Percentiles rank a stretch among this genome's conserved stretches.
These are phyloP conservation scores for Drosophila falleni DNA, from an alignment of 2,888 invertebrate species.

Conservation along the genomic window DNA sequence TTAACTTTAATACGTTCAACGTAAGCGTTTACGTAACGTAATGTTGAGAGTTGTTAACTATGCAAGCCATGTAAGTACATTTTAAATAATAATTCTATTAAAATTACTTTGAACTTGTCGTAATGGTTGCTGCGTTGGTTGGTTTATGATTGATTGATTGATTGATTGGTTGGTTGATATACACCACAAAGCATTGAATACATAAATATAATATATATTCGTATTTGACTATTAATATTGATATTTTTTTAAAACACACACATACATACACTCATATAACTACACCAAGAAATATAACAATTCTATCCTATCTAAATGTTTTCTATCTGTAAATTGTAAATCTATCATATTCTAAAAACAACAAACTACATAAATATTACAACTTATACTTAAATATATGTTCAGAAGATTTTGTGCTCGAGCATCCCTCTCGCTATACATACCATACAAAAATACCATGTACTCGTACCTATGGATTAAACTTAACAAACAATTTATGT, in stretches of 20 bases:
- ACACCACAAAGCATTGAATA: conserved; percentile 56
- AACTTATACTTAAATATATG: conserved; percentile 33
- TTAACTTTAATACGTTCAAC: conserved; percentile 47
- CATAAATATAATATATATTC: conserved; percentile 28
- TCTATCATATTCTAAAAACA: conserved; percentile 19
- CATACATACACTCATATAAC: conserved; percentile 10
- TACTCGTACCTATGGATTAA: conserved; percentile 1
- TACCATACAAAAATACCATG: conserved; percentile 27
- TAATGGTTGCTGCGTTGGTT: conserved; percentile 85
- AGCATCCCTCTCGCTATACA: conserved; percentile 47
- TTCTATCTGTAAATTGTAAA: conserved; percentile 69
- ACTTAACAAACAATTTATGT: conserved; percentile 30
- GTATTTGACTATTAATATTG: conserved; percentile 51
- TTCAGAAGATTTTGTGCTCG: conserved; percentile 31
- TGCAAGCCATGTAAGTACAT: conserved; percentile 84
- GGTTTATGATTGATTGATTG: conserved; percentile 81
- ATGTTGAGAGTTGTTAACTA: conserved; percentile 60
- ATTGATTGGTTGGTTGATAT: conserved; percentile 72
- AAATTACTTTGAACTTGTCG: conserved; percentile 84
- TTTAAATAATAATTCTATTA: conserved; percentile 78
- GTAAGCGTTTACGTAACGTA: conserved; percentile 50
- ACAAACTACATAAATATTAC: conserved; percentile 25
- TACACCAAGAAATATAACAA: conserved; percentile 16
- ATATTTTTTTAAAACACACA: conserved; percentile 35
- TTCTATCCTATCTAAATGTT: conserved; percentile 70